Conservation (phyloP, 1,140 invertebrate genomes). For the Muscidifurax raptorellus region DNA sequence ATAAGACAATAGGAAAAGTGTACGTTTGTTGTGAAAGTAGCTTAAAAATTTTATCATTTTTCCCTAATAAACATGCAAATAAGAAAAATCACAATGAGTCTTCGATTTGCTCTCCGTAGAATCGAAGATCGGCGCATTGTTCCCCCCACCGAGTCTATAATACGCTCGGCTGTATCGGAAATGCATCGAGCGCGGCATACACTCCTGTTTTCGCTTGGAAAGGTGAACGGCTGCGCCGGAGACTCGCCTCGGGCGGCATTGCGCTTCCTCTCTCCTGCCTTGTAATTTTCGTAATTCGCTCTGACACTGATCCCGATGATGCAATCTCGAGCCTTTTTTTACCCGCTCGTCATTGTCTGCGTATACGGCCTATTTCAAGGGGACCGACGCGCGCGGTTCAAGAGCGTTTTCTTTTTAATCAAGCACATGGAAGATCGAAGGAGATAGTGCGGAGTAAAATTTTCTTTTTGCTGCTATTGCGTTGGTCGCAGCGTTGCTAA, state of each 20-base stretch:
- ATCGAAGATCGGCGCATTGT: too few relatives aligned
- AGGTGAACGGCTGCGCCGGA: constrained; percentile 25
- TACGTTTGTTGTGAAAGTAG: too few relatives aligned
- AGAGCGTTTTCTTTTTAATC: neutral
- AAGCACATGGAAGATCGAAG: too few relatives aligned
- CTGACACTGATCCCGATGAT: constrained; percentile 48
- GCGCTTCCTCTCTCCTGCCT: constrained; percentile 30
- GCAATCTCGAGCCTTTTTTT: neutral
- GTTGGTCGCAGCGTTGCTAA: neutral
- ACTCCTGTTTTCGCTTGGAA: neutral
- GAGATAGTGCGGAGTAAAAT: neutral
- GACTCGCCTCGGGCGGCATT: constrained; percentile 24
- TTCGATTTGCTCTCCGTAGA: too few relatives aligned
- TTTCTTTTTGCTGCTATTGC: neutral
- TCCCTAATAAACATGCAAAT: too few relatives aligned
- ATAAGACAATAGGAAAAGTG: too few relatives aligned
- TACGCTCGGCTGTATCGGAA: too few relatives aligned
- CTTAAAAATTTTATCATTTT: too few relatives aligned
- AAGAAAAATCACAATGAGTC: too few relatives aligned
- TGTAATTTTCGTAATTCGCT: constrained; percentile 37
- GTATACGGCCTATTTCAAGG: constrained; percentile 15
- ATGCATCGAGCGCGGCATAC: neutral
- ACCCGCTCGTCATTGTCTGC: constrained; percentile 5
- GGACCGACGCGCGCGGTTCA: neutral
- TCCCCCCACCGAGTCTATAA: too few relatives aligned